Base-by-base conservation (phyloP, 2,888 invertebrate species). In the Chloromyia formosa region DNA sequence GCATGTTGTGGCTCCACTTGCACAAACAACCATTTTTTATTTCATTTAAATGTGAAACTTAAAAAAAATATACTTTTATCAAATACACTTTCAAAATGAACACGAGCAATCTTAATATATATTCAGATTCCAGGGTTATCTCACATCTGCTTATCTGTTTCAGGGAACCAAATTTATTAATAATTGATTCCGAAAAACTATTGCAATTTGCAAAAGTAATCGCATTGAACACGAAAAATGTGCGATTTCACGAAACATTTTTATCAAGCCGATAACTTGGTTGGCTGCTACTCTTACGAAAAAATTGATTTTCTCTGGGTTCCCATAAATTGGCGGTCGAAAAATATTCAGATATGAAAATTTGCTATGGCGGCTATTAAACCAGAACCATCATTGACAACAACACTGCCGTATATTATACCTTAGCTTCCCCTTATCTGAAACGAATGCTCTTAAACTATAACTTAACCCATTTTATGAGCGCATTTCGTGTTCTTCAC, bases 401-500 rank as follows among this genome's bases (percentile, higher is more conserved):
- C n/a, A n/a, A n/a, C 49, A 49, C 4, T 12, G 12, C 3, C 49
- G 20, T 56, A 56, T 56, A 20, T 56, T 56, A 56, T 56, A 18
- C 16, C 16, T 56, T 56, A 56, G 56, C 56, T 16, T 56, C 56
- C 56, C 56, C 56, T 56, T 56, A 56, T 56, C 56, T 56, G 20
- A 20, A 56, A 5, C 20, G 56, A 56, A 56, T 20, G 56, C 56
- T 56, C 56, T 56, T 56, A 56, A 56, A 56, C 56, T 56, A 56
- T 56, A 56, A 56, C 20, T 56, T 56, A 56, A 20, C 56, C 1
- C 20, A 56, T 56, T 56, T 56, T 56, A 56, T 20, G 56, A 56
- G 56, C 22, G 56, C 56, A 20, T 56, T 56, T 56, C 56, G 56
- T 20, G 56, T 56, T 20, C 22, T 56, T 20, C 3, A 18, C 56